Evolutionary conservation across 2,113 vertebrate species (phyloP).

Genomic region (Atractosteus spatula): DNA sequence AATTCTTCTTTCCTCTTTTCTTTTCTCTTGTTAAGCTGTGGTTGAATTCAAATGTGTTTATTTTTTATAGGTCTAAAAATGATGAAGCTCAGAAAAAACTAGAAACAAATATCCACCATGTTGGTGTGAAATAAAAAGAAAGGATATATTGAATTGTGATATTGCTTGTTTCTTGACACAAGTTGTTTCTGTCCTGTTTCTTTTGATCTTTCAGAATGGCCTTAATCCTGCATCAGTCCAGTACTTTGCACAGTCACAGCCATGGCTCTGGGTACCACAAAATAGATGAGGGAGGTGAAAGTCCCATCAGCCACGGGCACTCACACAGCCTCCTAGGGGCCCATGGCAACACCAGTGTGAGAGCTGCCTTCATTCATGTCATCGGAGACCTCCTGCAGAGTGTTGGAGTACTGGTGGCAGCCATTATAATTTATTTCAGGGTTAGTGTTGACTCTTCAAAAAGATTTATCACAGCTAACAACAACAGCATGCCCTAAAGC

Average conservation of each 20-base stretch:
- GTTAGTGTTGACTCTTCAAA: constrained; percentile 55
- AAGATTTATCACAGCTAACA: neutral
- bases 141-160: no score
- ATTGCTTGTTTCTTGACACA: no score
- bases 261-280: constrained; percentile 80
- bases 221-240: constrained; percentile 89
- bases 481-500: no score
- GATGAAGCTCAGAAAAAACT: no score
- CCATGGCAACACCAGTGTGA: constrained; percentile 84
- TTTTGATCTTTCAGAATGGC: constrained; percentile 77
- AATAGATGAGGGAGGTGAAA: constrained; percentile 72
- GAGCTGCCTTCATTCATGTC: constrained; percentile 91
- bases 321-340: constrained; percentile 49
- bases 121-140: no score
- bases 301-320: constrained; percentile 45
- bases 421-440: constrained; percentile 91
- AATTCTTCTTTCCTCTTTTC: no score
- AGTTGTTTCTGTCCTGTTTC: neutral
- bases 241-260: constrained; percentile 64
- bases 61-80: no score
- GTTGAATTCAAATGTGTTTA: no score
- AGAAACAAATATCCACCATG: no score
- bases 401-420: constrained; percentile 85
- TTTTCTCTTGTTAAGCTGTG: no score
- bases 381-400: constrained; percentile 95